Evolutionary conservation across 2,888 invertebrate genomes (phyloP), one percentile per base, ranked within the genome.

Genomic region (Drepana falcataria): DNA sequence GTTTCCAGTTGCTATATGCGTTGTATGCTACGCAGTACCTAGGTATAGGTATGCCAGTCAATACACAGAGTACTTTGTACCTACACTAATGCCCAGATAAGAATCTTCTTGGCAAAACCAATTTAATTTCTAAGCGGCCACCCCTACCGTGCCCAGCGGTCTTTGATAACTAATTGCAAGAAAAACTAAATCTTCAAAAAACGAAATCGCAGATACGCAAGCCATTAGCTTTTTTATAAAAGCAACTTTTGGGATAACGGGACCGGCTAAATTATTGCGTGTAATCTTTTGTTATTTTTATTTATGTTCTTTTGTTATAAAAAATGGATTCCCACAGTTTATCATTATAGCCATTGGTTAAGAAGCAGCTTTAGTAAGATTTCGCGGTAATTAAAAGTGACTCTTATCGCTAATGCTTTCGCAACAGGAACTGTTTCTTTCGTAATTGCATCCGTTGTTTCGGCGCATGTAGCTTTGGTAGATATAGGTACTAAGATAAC

Each of bases 121-220:
- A 55, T 65, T 63, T 56, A 54, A 69, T 61, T 65, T 53, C 53
- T 55, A 48, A 63, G 44, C 9, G 67, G 69, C 69, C 64, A 64
- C 76, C 75, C 85, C 87, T 69, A 85, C 86, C 79, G 87, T 51
- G 85, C 84, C 74, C 82, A 83, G 65, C 82, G 87, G 86, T 77
- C 83, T 76, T 83, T 74, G 74, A 78, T 79, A 75, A 73, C 63
- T 63, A 69, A 71, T 72, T 75, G 75, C 75, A 77, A 77, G 73
- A 81, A 85, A 73, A 71, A 63, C 57, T 58, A 62, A 66, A 68
- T 65, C 55, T 56, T 53, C 21, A 1, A 68, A 79, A 72, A 85
- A 81, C 79, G 76, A 77, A 83, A 87, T 87, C 80, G 86, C 85
- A 85, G 86, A 85, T 83, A 84, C 80, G 78, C 81, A 74, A 81